A percentile compares a stretch with the other conserved stretches of the same genome.
Evolutionary conservation across 2,797 vertebrate genomes (phyloP).

Genomic region (Rhinophrynus dorsalis): DNA sequence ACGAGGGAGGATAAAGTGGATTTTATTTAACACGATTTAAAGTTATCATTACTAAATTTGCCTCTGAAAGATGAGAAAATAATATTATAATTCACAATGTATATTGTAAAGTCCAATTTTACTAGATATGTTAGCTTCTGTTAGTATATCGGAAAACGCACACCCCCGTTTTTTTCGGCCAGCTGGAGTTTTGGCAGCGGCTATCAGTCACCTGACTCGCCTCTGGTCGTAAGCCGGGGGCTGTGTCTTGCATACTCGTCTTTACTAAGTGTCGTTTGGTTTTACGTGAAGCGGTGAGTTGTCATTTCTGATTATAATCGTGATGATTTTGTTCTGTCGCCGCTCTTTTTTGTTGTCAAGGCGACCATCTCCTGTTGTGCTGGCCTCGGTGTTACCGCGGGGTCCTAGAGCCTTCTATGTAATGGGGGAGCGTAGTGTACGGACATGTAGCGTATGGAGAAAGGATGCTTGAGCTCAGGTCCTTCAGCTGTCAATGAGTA

Average conservation of each 20-base stretch:
- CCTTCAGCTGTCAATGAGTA: no score
- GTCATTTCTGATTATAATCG: no score
- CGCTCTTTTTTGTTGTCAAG: neutral
- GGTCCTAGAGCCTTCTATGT: slow-evolving; percentile 9
- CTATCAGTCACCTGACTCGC: slow-evolving; percentile 19
- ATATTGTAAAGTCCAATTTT: no score
- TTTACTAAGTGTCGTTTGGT: neutral
- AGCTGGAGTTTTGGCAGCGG: neutral
- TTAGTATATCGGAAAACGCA: no score
- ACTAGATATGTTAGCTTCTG: no score
- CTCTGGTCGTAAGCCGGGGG: neutral
- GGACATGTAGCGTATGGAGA: no score
- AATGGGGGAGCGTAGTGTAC: no score
- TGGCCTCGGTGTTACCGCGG: neutral
- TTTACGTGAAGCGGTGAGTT: neutral
- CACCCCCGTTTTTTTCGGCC: neutral
- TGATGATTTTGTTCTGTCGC: no score
- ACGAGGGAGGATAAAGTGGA: neutral
- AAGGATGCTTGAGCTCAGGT: no score
- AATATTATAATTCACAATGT: no score
- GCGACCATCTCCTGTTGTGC: neutral
- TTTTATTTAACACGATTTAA: neutral
- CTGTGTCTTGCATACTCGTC: neutral
- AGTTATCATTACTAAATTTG: neutral
- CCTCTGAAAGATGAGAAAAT: neutral